Percentiles rank a stretch among this genome's conserved stretches.
Evolutionary conservation across 2,113 vertebrate species (phyloP).

Genomic region (Nothobranchius kuhntae): DNA sequence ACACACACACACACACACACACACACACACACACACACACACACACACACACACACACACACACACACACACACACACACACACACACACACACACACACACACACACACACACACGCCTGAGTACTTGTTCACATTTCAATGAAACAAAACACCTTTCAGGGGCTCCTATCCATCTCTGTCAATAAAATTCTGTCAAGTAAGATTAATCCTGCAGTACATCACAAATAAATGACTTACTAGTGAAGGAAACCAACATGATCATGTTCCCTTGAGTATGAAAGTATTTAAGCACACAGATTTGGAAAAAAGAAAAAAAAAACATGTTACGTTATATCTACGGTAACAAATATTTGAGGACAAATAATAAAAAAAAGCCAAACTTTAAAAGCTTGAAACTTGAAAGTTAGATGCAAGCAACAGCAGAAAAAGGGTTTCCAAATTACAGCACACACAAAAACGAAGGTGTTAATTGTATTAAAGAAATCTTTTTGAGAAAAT

Average conservation of each 20-base stretch:
- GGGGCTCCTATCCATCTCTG: slow-evolving; percentile 65
- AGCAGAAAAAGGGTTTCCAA: background rate
- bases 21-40: slow-evolving; percentile 19
- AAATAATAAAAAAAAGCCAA: slow-evolving; percentile 8
- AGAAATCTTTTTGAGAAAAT: slow-evolving; percentile 21
- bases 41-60: background rate
- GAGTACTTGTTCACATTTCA: slow-evolving; percentile 46
- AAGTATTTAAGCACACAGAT: slow-evolving; percentile 18
- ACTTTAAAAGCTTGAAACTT: background rate
- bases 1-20: slow-evolving; percentile 7
- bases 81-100: slow-evolving; percentile 7
- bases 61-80: background rate
- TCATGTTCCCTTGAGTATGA: slow-evolving; percentile 50
- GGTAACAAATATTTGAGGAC: slow-evolving; percentile 1
- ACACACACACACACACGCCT: slow-evolving; percentile 23
- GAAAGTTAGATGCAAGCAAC: slow-evolving; percentile 10
- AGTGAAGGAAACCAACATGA: slow-evolving; percentile 65
- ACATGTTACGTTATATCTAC: too few relatives aligned
- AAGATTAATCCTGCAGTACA: slow-evolving; percentile 58
- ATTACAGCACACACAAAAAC: slow-evolving; percentile 11
- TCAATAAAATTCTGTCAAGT: slow-evolving; percentile 71
- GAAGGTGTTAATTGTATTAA: slow-evolving; percentile 3
- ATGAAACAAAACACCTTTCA: slow-evolving; percentile 65
- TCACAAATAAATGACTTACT: slow-evolving; percentile 64
- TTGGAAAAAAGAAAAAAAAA: slow-evolving; percentile 1